phyloP scores from a whole-genome alignment of 2,797 vertebrate genomes.

The Nannoperca obscura region DNA sequence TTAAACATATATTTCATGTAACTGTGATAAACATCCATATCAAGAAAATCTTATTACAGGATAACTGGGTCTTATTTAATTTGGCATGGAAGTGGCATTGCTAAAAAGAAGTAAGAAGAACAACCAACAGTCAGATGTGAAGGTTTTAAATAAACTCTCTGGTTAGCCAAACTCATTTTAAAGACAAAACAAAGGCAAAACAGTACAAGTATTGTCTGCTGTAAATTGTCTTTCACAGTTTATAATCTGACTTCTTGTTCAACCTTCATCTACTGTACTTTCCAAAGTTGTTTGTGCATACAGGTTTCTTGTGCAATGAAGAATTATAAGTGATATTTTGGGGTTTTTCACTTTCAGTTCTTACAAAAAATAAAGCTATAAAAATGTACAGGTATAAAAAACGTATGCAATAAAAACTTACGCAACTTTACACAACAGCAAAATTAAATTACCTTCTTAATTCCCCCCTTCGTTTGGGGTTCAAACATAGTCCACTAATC shows the following conservation, averaged over 20 bases:
- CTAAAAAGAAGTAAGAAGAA: not conserved
- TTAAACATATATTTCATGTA: not conserved
- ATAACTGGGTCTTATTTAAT: not conserved
- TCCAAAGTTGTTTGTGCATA: not conserved
- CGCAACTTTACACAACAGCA: not conserved
- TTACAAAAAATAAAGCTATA: not conserved
- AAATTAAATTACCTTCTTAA: not conserved
- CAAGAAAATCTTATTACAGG: not conserved
- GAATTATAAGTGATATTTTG: not conserved
- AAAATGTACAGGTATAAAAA: not conserved
- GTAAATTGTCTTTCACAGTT: not conserved
- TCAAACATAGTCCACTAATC: not conserved
- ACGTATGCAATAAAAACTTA: not conserved
- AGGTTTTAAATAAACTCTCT: not conserved
- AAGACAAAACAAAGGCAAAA: not conserved
- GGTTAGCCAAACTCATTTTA: not conserved
- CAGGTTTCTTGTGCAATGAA: not conserved
- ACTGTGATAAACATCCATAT: not conserved
- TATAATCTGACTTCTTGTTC: too few relatives aligned
- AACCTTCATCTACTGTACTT: too few relatives aligned
- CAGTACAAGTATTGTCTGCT: too few relatives aligned
- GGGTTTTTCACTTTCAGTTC: not conserved
- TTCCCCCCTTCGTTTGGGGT: not conserved
- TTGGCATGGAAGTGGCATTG: not conserved
- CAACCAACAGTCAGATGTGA: too few relatives aligned